Conservation (phyloP, 2,113 vertebrate species). For the Dasyurus viverrinus region DNA sequence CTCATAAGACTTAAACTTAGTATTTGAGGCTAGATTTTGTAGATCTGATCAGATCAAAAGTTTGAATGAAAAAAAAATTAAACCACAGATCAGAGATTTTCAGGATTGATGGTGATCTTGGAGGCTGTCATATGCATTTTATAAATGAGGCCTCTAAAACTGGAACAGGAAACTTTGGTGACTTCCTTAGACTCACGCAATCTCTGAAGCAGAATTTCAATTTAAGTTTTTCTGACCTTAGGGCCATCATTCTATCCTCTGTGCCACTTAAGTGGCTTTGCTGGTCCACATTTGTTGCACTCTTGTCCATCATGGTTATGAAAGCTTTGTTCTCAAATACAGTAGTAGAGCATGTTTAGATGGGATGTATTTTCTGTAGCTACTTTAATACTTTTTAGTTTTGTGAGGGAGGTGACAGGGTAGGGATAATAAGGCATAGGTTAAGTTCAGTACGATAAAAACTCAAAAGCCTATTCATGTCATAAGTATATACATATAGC, state of each 20-base stretch:
- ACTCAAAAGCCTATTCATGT: slow-evolving; percentile 2
- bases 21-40: slow-evolving; percentile 7
- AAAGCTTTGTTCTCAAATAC: neutral
- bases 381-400: neutral
- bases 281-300: neutral
- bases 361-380: neutral
- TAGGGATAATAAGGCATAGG: slow-evolving; percentile 21
- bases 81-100: neutral
- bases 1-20: neutral
- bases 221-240: neutral
- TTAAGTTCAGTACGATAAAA: slow-evolving; percentile 20
- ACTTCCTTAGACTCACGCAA: neutral
- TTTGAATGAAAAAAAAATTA: neutral
- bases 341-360: neutral
- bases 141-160: neutral
- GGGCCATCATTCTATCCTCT: neutral
- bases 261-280: neutral
- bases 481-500: neutral
- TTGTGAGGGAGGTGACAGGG: slow-evolving; percentile 14
- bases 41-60: slow-evolving; percentile 20
- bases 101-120: neutral
- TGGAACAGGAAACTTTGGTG: neutral
- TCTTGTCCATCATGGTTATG: neutral
- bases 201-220: neutral
- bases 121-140: neutral